Evolutionary conservation across 2,888 invertebrate species (phyloP).

Genomic region (Dynastes grantii): DNA sequence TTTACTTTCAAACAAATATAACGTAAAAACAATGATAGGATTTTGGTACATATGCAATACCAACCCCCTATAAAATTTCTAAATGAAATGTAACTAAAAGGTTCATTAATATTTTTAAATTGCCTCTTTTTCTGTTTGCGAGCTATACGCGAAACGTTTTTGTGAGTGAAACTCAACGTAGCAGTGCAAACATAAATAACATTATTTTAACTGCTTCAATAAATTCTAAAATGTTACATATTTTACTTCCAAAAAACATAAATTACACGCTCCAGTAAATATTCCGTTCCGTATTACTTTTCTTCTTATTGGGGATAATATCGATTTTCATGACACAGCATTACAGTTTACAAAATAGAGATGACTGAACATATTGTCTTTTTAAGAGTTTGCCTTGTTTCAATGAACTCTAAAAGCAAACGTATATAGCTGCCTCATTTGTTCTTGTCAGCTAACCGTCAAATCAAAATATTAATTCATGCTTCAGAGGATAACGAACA

Average conservation of each 20-base stretch:
- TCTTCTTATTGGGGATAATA: slow-evolving; percentile 41
- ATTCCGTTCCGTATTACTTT: slow-evolving; percentile 41
- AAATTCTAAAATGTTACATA: slow-evolving; percentile 34
- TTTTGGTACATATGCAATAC: too few relatives aligned
- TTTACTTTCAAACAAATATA: too few relatives aligned
- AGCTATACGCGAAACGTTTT: too few relatives aligned
- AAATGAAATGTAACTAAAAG: neutral
- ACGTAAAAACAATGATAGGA: too few relatives aligned
- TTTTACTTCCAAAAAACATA: slow-evolving; percentile 40
- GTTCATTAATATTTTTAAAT: neutral
- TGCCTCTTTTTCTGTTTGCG: neutral
- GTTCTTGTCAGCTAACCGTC: too few relatives aligned
- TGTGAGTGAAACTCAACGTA: neutral
- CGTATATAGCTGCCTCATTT: neutral
- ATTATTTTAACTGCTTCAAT: slow-evolving; percentile 25
- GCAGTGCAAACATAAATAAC: neutral
- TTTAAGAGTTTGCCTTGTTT: neutral
- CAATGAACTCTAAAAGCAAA: neutral
- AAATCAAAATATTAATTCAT: too few relatives aligned
- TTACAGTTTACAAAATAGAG: slow-evolving; percentile 34
- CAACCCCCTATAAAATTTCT: too few relatives aligned
- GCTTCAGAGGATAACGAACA: too few relatives aligned
- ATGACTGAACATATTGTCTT: slow-evolving; percentile 23
- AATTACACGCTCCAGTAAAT: slow-evolving; percentile 43
- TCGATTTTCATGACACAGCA: slow-evolving; percentile 49